phyloP scores from a whole-genome alignment of 2,888 invertebrate genomes.

The Pomacea canaliculata region DNA sequence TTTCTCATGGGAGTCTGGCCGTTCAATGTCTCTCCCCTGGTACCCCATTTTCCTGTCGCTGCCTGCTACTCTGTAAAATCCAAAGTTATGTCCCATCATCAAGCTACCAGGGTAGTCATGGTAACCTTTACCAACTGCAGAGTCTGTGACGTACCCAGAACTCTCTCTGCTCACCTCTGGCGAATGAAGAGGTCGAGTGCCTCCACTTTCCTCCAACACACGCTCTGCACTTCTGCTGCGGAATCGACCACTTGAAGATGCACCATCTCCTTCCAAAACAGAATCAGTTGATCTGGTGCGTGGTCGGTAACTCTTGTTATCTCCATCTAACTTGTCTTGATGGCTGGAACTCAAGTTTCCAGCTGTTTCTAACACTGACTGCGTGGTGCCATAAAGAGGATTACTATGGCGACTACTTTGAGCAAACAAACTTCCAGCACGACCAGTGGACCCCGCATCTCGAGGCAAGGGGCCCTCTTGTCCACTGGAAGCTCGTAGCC shows the following conservation, averaged over 20 bases:
- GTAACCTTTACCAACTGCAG: conserved; percentile 13
- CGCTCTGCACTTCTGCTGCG: conserved; percentile 38
- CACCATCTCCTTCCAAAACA: conserved; percentile 23
- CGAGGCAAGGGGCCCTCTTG: conserved; percentile 40
- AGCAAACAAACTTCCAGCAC: background rate
- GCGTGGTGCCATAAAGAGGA: background rate
- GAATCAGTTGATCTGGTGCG: conserved; percentile 32
- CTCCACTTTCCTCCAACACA: conserved; percentile 24
- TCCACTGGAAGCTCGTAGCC: conserved; percentile 29
- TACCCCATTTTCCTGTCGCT: background rate
- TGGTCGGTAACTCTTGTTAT: background rate
- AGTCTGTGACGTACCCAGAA: conserved; percentile 33
- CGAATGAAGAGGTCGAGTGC: background rate
- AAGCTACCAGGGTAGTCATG: background rate
- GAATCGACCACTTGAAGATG: background rate
- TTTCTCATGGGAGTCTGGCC: background rate
- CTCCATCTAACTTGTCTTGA: background rate
- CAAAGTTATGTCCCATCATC: background rate
- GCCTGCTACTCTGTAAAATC: background rate
- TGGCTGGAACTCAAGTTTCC: background rate
- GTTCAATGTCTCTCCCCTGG: background rate
- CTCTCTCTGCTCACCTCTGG: conserved; percentile 1
- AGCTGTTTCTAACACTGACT: background rate
- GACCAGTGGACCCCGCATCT: conserved; percentile 32
- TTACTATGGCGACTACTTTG: background rate